phyloP scores from a whole-genome alignment of 2,888 invertebrate species.

The Morpho achilles region DNA sequence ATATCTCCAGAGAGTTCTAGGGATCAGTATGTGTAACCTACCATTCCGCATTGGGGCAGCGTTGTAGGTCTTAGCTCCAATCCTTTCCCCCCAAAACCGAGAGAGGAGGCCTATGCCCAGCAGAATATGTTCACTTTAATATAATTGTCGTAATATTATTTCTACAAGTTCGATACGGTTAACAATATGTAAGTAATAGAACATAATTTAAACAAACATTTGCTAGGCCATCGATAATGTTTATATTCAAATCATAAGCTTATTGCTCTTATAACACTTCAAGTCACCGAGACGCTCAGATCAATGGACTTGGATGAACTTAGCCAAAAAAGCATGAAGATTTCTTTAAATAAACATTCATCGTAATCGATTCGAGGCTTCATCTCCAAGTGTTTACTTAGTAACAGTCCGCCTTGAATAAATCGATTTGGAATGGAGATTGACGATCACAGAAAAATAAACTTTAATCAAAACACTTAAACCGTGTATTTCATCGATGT shows the following conservation, averaged over 20 bases:
- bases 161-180: neutral
- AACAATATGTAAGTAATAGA: neutral
- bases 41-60: no score
- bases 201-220: slow-evolving; percentile 14
- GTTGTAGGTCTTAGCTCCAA: no score
- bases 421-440: slow-evolving; percentile 57
- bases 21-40: no score
- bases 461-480: slow-evolving; percentile 31
- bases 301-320: slow-evolving; percentile 57
- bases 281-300: slow-evolving; percentile 51
- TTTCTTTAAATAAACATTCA: slow-evolving; percentile 68
- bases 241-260: slow-evolving; percentile 44
- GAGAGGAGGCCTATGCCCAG: no score
- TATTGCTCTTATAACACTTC: slow-evolving; percentile 49
- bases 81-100: no score
- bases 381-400: slow-evolving; percentile 71
- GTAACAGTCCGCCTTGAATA: slow-evolving; percentile 70
- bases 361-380: slow-evolving; percentile 64
- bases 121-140: no score
- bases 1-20: no score
- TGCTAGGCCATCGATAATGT: slow-evolving; percentile 36
- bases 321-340: slow-evolving; percentile 64
- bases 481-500: slow-evolving; percentile 18
- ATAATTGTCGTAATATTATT: no score
- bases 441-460: slow-evolving; percentile 29